Evolutionary conservation across 2,888 invertebrate species (phyloP), one percentile per base, ranked within the genome.

Genomic region (Shargacucullia verbasci): DNA sequence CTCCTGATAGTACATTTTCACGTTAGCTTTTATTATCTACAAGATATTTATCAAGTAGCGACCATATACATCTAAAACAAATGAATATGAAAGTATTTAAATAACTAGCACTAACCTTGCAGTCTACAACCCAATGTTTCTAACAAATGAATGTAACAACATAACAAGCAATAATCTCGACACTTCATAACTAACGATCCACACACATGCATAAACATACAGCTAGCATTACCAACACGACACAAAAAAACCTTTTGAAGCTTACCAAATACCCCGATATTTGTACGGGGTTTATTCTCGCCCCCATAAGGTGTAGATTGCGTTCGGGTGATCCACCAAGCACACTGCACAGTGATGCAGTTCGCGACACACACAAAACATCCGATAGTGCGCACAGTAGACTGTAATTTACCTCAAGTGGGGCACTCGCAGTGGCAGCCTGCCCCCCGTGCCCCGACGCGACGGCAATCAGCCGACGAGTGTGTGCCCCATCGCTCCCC

Each of bases 381-480:
- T 78, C 81, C 84, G 83, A 85, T 87, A 85, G 82, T 73, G 79
- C 74, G 69, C 79, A 83, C 81, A 79, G 85, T 78, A 82, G 82
- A 86, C 86, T 85, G 89, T 90, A 89, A 92, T 91, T 89, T 90
- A 85, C 80, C 80, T 86, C 87, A 87, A 91, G 92, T 89, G 84
- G 80, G 82, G 76, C 83, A 89, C 85, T 88, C 80, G 72, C 72
- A 66, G 66, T 54, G 53, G 49, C 15, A 58, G 74, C 78, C 71
- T 61, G 70, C 73, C 76, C 76, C 73, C 52, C 41, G 15, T 33
- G 11, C 59, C 63, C 63, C 82, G 80, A 79, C 84, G 81, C 77
- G 78, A 66, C 70, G 71, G 86, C 86, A 88, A 88, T 87, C 86
- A 86, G 72, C 72, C 66, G 75, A 76, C 79, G 76, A 86, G 86